Evolutionary conservation across 2,113 vertebrate genomes (phyloP).

Genomic region (Megalops atlanticus): DNA sequence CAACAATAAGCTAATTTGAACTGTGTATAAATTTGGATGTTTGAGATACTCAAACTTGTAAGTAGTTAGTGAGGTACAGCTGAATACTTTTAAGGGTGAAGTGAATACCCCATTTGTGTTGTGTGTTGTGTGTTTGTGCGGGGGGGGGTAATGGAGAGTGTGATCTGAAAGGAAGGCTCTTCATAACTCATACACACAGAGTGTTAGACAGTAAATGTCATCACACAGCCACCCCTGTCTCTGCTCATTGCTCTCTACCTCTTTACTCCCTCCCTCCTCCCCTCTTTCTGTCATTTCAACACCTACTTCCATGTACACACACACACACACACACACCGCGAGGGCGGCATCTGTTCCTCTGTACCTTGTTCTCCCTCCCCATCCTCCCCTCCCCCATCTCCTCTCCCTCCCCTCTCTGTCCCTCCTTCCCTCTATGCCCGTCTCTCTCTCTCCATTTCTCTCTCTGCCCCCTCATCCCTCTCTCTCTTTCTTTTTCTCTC

Average conservation of each 20-base stretch:
- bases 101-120: not conserved
- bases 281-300: not conserved
- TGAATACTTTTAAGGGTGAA: too few relatives aligned
- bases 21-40: not conserved
- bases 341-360: not conserved
- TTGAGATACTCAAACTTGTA: not conserved
- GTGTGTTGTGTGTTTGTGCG: not conserved
- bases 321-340: not conserved
- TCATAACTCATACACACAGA: not conserved
- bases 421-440: too few relatives aligned
- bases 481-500: not conserved
- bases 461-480: not conserved
- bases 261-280: not conserved
- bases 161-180: not conserved
- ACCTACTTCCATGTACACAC: not conserved
- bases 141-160: too few relatives aligned
- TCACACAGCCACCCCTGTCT: not conserved
- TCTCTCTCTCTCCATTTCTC: too few relatives aligned
- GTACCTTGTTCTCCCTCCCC: not conserved
- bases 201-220: slow-evolving; percentile 8
- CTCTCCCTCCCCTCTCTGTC: not conserved
- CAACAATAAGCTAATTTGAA: too few relatives aligned
- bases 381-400: not conserved
- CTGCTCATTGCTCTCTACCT: not conserved
- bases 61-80: too few relatives aligned